Percentiles rank a stretch among this genome's conserved stretches.
These are phyloP conservation scores for Sebastes baramenuke DNA, from an alignment of 2,797 vertebrate genomes.

Conservation along the genomic window DNA sequence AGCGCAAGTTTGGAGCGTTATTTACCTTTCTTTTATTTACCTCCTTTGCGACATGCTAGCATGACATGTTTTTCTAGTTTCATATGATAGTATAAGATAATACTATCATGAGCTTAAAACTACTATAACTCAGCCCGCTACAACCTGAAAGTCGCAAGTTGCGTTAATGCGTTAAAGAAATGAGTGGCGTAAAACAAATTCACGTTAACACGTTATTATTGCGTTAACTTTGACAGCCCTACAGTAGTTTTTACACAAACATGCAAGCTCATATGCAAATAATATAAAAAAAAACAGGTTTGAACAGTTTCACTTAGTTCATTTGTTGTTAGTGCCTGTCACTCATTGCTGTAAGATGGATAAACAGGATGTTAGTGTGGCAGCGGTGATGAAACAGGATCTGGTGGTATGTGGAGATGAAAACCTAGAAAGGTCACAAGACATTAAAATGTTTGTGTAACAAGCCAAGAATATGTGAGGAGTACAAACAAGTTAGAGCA, in stretches of 20 bases:
- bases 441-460: neutral
- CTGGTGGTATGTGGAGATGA: conserved; percentile 11
- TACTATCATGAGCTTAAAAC: too few species aligned
- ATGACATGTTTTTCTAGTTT: too few species aligned
- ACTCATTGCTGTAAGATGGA: conserved; percentile 8
- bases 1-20: too few species aligned
- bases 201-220: too few species aligned
- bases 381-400: neutral
- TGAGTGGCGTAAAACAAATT: too few species aligned
- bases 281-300: neutral
- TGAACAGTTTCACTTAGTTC: conserved; percentile 8
- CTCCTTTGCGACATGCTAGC: too few species aligned
- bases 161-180: too few species aligned
- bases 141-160: too few species aligned
- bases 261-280: neutral
- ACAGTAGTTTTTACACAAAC: neutral
- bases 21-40: too few species aligned
- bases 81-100: too few species aligned
- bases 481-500: neutral
- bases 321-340: neutral
- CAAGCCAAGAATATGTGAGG: neutral
- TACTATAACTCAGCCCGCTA: too few species aligned
- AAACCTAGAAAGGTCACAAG: conserved; percentile 8
- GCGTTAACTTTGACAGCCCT: too few species aligned
- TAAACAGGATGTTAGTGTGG: conserved; percentile 24